A percentile compares a stretch with the other conserved stretches of the same genome.
phyloP scores from a whole-genome alignment of 2,888 invertebrate genomes.

The Selenia dentaria region DNA sequence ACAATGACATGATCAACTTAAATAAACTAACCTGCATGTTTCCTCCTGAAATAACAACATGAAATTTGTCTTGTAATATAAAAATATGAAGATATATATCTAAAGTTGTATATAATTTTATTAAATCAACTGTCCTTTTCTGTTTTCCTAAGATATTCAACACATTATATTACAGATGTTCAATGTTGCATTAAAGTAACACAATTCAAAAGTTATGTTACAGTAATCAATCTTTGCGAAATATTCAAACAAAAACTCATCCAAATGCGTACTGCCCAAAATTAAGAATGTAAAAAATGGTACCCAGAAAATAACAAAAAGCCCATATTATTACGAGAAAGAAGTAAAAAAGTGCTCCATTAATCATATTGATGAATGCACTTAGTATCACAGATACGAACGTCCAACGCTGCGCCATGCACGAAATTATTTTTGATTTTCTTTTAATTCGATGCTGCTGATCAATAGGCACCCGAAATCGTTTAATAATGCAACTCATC shows the following conservation, averaged over 20 bases:
- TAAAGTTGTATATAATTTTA: too few relatives aligned
- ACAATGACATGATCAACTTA: conserved; percentile 44
- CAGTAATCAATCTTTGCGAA: conserved; percentile 64
- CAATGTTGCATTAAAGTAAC: too few relatives aligned
- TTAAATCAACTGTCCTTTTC: too few relatives aligned
- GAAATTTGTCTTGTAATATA: too few relatives aligned
- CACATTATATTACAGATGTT: conserved; percentile 47
- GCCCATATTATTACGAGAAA: conserved; percentile 58
- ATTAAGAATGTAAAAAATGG: conserved; percentile 51
- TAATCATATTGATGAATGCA: conserved; percentile 77
- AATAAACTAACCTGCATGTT: conserved; percentile 37
- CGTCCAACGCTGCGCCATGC: conserved; percentile 42
- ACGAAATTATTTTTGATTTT: conserved; percentile 49
- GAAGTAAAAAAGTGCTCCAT: conserved; percentile 56
- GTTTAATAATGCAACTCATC: conserved; percentile 52
- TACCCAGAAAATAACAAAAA: conserved; percentile 49
- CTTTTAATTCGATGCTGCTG: conserved; percentile 51
- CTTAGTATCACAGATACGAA: conserved; percentile 59
- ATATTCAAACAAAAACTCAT: conserved; percentile 59
- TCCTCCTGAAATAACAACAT: too few relatives aligned
- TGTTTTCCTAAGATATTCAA: conserved; percentile 27
- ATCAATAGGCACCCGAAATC: conserved; percentile 48
- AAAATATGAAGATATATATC: too few relatives aligned
- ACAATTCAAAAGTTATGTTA: too few relatives aligned
- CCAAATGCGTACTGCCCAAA: conserved; percentile 48